These are phyloP conservation scores for Trachelus tabidus DNA, from an alignment of 2,888 invertebrate genomes.

Conservation along the genomic window DNA sequence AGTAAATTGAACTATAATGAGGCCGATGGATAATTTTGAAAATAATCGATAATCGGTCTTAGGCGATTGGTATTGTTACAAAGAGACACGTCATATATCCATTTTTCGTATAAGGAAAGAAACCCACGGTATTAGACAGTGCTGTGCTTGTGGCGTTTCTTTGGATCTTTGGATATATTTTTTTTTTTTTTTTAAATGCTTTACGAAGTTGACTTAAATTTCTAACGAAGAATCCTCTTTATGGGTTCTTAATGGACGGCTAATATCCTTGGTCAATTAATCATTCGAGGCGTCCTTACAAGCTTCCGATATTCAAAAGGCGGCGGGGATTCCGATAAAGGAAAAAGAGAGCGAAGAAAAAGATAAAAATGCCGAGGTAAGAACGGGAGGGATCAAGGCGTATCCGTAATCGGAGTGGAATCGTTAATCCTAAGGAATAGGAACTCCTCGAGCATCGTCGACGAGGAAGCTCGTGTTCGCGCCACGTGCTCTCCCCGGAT, in stretches of 20 bases:
- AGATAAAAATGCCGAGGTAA: not conserved
- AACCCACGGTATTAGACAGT: not conserved
- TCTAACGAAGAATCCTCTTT: too few species aligned
- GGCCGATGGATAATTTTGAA: not conserved
- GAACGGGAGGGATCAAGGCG: too few species aligned
- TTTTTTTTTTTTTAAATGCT: too few species aligned
- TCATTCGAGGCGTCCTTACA: not conserved
- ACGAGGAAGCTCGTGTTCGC: not conserved
- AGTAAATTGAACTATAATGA: not conserved
- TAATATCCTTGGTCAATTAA: not conserved
- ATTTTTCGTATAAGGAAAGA: not conserved
- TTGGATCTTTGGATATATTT: too few species aligned
- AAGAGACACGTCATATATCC: not conserved
- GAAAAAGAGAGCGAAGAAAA: not conserved
- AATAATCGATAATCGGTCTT: not conserved
- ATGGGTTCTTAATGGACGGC: not conserved
- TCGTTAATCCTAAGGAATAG: not conserved
- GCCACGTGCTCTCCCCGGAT: not conserved
- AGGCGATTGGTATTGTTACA: not conserved
- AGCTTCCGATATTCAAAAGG: not conserved
- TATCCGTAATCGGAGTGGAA: too few species aligned
- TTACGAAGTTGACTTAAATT: not conserved
- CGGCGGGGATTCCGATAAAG: not conserved
- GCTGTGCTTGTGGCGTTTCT: not conserved
- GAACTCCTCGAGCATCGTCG: not conserved